Evolutionary conservation across 2,888 invertebrate species (phyloP), one percentile per base, ranked within the genome.

Genomic region (Steinernema carpocapsae): DNA sequence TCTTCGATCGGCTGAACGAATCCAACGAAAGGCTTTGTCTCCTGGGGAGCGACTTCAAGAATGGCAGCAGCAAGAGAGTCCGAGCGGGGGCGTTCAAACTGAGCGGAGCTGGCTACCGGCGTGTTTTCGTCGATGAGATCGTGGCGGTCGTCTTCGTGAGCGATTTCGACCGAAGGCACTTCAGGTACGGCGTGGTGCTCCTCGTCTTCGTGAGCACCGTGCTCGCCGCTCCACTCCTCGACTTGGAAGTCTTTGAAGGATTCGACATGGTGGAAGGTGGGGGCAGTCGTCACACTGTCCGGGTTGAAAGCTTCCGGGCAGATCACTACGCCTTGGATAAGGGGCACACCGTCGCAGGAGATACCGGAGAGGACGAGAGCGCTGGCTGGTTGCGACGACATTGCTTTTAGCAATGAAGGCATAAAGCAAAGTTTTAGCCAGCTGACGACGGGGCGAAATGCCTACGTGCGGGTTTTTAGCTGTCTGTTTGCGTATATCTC

Each of bases 161-260:
- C 76, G 1, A 72, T 72, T 19, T 70, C 70, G 14, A 7, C 45
- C 3, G 37, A 37, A 32, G 17, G 52, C 12, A 70, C 74, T 6
- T 72, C 70, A 0, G 29, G 42, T 1, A 14, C 26, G 52, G 74
- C 76, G 52, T 76, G 77, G 14, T 76, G 75, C 22, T 73, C 73
- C 26, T 80, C 32, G 12, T 64, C 64, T 12, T 71, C 81, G 10
- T 37, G 37, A 37, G 37, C 10, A 22, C 74, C 83, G 70, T 82
- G 83, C 51, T 82, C 80, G 24, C 83, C 83, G 56, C 76, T 76
- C 83, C 83, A 83, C 24, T 77, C 76, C 71, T 83, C 82, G 1
- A 76, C 81, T 56, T 81, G 78, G 72, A 83, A 83, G 14, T 78
- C 76, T 48, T 70, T 80, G 17, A 72, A 48, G 2, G 76, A 79